Evolutionary conservation across 2,797 vertebrate species (phyloP), one percentile per base, ranked within the genome.

Genomic region (Cuculus canorus): DNA sequence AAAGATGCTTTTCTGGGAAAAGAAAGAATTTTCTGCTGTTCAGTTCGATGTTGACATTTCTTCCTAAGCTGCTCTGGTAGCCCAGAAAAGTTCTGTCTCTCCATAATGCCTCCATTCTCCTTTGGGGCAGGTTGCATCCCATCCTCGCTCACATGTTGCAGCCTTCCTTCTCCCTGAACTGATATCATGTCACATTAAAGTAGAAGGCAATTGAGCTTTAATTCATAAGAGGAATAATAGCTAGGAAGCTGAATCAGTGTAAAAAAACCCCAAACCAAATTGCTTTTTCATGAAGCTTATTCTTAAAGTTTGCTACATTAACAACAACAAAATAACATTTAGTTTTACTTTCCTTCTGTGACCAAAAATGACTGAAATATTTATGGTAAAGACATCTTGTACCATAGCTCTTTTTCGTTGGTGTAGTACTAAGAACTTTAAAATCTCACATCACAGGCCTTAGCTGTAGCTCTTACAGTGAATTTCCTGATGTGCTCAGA

Each of bases 51-150:
- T 6, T 72, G 18, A 57, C 7, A 5, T 45, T 27, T 30, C 15
- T 65, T 59, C 35, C 9, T 7, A 16, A 66, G 18, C 11, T 45
- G 6, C 11, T 39, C 14, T 45, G 11, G 16, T 48, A 47, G 23
- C 21, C 21, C 33, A 9, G 4, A 3, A 45, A 37, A n/a, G 10
- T 27, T 8, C 25, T 54, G 24, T 11, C 7, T 5, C 24, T 63
- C 13, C 6, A 4, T 17, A 28, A 27, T 10, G 22, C 5, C 32
- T 76, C 24, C 3, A 4, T 35, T 70, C 18, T 82, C 5, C 37
- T 54, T 4, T 17, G 7, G 9, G 19, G 1, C 30, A 71, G 14
- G 2, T 23, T 54, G 41, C 1, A 3, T 21, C 72, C 2, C 10
- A 61, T 32, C 10, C 19, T 83, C 10, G 27, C 9, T 56, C 17